Conservation (phyloP, 2,888 invertebrate species). For the Andrena dorsata region DNA sequence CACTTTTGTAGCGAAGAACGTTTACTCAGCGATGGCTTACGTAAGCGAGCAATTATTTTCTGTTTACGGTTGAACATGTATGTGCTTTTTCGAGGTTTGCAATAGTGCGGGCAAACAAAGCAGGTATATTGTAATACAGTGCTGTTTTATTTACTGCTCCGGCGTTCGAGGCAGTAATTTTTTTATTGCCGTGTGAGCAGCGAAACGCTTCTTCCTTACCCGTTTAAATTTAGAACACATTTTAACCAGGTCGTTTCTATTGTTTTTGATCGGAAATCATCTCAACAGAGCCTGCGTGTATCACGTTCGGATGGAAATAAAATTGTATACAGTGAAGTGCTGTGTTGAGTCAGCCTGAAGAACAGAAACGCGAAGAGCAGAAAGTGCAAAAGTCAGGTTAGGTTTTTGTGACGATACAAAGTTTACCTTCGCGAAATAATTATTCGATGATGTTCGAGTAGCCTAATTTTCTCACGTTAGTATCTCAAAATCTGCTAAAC, state of each 20-base stretch:
- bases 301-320: conserved; percentile 11
- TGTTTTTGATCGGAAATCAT: neutral
- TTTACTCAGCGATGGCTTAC: conserved; percentile 24
- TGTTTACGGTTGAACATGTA: neutral
- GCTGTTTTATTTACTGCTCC: neutral
- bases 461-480: too few species aligned
- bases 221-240: neutral
- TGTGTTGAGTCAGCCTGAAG: conserved; percentile 7
- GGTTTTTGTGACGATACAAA: too few species aligned
- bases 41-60: conserved; percentile 45
- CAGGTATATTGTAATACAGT: conserved; percentile 5
- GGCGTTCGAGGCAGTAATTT: too few species aligned
- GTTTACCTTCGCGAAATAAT: too few species aligned
- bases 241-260: neutral
- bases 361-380: neutral
- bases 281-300: neutral
- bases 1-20: neutral
- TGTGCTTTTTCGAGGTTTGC: neutral
- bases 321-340: neutral
- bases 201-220: neutral
- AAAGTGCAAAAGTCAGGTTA: too few species aligned
- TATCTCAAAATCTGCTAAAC: too few species aligned
- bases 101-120: conserved; percentile 4
- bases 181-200: neutral
- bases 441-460: too few species aligned